Conservation (phyloP, 2,888 invertebrate genomes). For the Heliconius sara region DNA sequence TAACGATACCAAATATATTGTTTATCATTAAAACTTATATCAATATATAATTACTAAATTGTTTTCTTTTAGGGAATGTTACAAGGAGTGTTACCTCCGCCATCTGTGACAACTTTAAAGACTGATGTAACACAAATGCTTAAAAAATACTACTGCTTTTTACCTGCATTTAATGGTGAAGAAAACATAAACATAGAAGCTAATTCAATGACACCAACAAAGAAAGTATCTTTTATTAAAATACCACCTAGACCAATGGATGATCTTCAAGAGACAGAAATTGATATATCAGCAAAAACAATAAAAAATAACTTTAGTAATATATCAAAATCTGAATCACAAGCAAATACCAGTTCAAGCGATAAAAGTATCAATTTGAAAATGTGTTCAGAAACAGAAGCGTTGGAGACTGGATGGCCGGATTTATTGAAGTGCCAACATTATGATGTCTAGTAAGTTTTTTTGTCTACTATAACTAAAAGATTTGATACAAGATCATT, state of each 20-base stretch:
- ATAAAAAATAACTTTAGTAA: constrained; percentile 45
- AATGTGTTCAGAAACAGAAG: constrained; percentile 68
- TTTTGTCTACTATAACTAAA: not conserved
- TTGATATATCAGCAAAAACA: constrained; percentile 32
- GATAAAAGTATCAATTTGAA: constrained; percentile 68
- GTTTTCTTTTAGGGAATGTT: constrained; percentile 82
- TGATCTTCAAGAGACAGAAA: constrained; percentile 47
- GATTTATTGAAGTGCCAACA: constrained; percentile 85
- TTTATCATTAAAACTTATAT: not conserved
- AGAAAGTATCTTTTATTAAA: constrained; percentile 72
- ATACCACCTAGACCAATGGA: constrained; percentile 57
- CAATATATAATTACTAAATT: not conserved
- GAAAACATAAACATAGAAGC: constrained; percentile 60
- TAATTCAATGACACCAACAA: constrained; percentile 70
- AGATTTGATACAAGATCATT: not conserved
- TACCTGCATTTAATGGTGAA: constrained; percentile 77
- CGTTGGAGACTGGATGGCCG: constrained; percentile 82
- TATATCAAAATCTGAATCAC: constrained; percentile 52
- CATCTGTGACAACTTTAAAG: constrained; percentile 88
- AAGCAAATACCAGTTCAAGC: constrained; percentile 62
- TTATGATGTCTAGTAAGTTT: constrained; percentile 89
- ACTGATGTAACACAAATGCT: constrained; percentile 87
- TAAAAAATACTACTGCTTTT: constrained; percentile 81
- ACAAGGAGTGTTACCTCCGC: constrained; percentile 89
- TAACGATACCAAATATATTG: too few species aligned